Evolutionary conservation across 37 sponge, comb jelly and placozoan species (phyloP).

Genomic region (Theonella swinhoei): DNA sequence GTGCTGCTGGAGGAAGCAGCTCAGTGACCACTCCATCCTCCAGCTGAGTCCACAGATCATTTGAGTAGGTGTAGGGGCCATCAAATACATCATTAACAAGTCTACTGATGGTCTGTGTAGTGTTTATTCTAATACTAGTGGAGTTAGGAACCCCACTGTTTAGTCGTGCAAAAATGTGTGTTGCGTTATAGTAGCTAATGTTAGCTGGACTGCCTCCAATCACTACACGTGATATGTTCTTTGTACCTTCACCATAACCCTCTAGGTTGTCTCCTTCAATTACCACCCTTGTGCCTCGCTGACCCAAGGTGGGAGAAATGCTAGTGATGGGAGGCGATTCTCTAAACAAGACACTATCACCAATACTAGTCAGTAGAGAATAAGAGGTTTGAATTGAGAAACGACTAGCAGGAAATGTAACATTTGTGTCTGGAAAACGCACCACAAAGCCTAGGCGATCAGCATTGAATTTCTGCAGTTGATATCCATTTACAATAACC

Average conservation of each 20-base stretch:
- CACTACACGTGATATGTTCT: conserved; percentile 1
- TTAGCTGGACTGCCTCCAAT: conserved; percentile 28
- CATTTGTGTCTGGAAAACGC: conserved; percentile 28
- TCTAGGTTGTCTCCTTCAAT: conserved; percentile 58
- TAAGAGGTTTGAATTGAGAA: conserved; percentile 51
- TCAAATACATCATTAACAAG: not conserved
- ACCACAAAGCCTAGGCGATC: not conserved
- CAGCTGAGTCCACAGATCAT: conserved; percentile 50
- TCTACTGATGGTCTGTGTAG: conserved; percentile 46
- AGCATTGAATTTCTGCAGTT: not conserved
- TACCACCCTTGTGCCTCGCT: conserved; percentile 66
- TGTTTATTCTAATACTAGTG: conserved; percentile 18
- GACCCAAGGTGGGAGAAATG: conserved; percentile 57
- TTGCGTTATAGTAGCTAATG: not conserved
- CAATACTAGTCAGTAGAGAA: conserved; percentile 3
- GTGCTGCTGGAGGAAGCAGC: conserved; percentile 58
- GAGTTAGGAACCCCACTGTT: conserved; percentile 18
- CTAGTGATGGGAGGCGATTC: conserved; percentile 16
- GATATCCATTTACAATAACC: conserved; percentile 33
- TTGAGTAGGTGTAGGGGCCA: conserved; percentile 45
- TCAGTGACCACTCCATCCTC: conserved; percentile 45
- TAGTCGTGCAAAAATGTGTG: conserved; percentile 21
- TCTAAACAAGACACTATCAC: not conserved
- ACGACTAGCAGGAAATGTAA: not conserved
- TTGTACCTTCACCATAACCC: not conserved